phyloP scores from a whole-genome alignment of 2,888 invertebrate genomes.

The Lepeophtheirus nordmannii region DNA sequence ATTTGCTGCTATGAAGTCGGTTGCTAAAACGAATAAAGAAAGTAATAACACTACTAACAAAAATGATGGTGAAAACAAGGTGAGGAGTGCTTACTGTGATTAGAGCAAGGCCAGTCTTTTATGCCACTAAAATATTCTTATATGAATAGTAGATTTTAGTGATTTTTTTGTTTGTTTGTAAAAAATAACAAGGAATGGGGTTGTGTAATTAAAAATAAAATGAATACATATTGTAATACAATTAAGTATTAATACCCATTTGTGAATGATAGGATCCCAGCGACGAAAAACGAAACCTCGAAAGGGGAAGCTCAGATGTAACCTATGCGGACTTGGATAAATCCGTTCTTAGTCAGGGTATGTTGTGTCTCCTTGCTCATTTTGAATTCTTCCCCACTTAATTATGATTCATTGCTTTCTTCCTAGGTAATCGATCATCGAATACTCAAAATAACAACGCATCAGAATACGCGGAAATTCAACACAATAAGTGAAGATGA shows the following conservation, averaged over 20 bases:
- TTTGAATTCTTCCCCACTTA: not conserved
- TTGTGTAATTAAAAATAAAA: no score
- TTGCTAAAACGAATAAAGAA: not conserved
- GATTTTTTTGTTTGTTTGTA: no score
- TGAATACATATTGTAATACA: no score
- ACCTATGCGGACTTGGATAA: not conserved
- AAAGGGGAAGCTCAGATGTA: constrained; percentile 7
- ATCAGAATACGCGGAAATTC: constrained; percentile 3
- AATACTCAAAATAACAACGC: not conserved
- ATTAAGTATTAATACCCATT: no score
- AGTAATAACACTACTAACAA: not conserved
- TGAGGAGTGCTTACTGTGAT: no score
- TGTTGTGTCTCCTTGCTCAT: not conserved
- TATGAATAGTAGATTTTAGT: no score
- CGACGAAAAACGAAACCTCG: constrained; percentile 4
- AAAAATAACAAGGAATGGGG: no score
- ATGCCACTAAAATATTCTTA: no score
- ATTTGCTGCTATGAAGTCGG: not conserved
- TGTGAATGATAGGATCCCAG: not conserved
- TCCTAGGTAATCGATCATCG: constrained; percentile 1
- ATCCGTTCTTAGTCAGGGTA: constrained; percentile 7
- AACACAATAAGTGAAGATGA: not conserved
- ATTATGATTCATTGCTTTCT: not conserved
- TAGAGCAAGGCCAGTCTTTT: no score
- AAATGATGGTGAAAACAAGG: not conserved